Evolutionary conservation across 2,113 vertebrate species (phyloP), one percentile per base, ranked within the genome.

Genomic region (Scophthalmus maximus): DNA sequence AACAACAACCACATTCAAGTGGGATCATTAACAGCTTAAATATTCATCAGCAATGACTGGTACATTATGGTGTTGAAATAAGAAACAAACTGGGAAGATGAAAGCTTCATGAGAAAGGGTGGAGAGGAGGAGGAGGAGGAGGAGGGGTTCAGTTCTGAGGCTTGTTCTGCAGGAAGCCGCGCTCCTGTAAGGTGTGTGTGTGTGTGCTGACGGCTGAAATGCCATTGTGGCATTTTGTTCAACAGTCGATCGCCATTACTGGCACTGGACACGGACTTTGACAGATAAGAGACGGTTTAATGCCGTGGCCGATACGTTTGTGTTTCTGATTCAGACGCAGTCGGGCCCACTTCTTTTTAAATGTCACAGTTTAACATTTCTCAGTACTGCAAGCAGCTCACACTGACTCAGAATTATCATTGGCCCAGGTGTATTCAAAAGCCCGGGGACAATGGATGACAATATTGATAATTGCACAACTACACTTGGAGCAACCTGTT

Each of bases 151-250:
- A 73, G 67, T 69, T 70, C 76, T 86, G 73, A 53, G 82, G 66
- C 56, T 59, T 47, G 74, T 78, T 78, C 53, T 78, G 56, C 80
- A 87, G 83, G 82, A 88, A 85, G 79, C 57, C 25, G 47, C 69
- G 30, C 15, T 59, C 64, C 58, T 65, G 60, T 79, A 82, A 81
- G 83, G 85, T 91, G 78, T 78, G 14, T 34, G 78, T 78, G 14
- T 34, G 66, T 68, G 23, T 83, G 81, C 75, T 87, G 85, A 90
- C 88, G 83, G 73, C 81, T 76, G 68, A 92, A 91, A 90, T 91
- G 90, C 85, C 90, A 91, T 86, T 78, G 81, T 90, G 90, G 88
- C 88, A 89, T 92, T 90, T 92, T 84, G 79, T 83, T 61, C 85
- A 88, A 82, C 85, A 89, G 81, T 90, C 88, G 85, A 82, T 91